Conservation (phyloP, 2,113 vertebrate species). For the Archocentrus centrarchus region DNA sequence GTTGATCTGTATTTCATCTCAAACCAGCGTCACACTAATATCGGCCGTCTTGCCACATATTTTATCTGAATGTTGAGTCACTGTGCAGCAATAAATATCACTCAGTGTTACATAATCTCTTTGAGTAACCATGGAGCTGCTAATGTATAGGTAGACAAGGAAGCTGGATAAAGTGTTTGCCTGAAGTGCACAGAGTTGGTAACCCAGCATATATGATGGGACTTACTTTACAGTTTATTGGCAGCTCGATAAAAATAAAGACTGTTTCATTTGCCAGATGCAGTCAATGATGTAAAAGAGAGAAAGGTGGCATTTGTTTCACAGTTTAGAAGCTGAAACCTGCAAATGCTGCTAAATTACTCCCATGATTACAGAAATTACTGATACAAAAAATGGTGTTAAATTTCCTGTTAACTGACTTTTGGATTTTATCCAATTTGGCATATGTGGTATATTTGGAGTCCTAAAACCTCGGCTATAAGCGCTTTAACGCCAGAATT, state of each 20-base stretch:
- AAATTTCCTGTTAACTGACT: neutral
- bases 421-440: neutral
- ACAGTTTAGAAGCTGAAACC: neutral
- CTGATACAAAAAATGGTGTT: accelerated
- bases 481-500: neutral
- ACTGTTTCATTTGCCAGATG: neutral
- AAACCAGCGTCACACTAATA: slow-evolving; percentile 58
- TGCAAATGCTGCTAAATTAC: neutral
- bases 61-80: slow-evolving; percentile 72
- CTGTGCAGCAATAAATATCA: slow-evolving; percentile 68
- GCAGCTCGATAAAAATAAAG: neutral
- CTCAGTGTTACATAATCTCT: slow-evolving; percentile 70
- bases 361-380: neutral
- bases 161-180: neutral
- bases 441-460: neutral
- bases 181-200: neutral
- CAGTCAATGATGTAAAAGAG: neutral
- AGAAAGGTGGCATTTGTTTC: neutral
- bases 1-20: slow-evolving; percentile 34
- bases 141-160: slow-evolving; percentile 55
- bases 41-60: slow-evolving; percentile 57
- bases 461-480: neutral
- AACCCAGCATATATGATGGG: neutral
- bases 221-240: neutral
- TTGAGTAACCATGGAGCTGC: slow-evolving; percentile 66